Percentiles rank a stretch among this genome's conserved stretches.
Evolutionary conservation across 2,113 vertebrate species (phyloP).

Genomic region (Apeltes quadracus): DNA sequence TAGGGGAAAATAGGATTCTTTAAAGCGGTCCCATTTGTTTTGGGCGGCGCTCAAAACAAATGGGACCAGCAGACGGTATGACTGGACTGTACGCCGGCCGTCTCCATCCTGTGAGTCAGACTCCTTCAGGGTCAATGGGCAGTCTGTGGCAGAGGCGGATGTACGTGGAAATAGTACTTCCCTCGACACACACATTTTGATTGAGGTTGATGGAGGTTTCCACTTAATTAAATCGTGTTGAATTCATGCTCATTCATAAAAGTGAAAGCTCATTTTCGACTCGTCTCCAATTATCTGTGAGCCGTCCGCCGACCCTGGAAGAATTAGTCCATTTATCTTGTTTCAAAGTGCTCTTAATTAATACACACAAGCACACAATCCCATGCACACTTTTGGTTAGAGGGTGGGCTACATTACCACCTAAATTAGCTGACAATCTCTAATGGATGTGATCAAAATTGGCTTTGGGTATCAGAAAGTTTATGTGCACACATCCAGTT

Average conservation of each 20-base stretch:
- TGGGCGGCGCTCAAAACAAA: not conserved
- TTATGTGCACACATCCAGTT: not conserved
- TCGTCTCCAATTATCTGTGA: constrained; percentile 17
- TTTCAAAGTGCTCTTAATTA: constrained; percentile 55
- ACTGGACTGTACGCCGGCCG: not conserved
- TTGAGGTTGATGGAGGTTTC: constrained; percentile 14
- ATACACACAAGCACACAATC: constrained; percentile 24
- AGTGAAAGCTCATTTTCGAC: constrained; percentile 24
- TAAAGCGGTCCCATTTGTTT: not conserved
- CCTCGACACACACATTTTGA: constrained; percentile 2
- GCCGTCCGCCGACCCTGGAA: not conserved
- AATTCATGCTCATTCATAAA: constrained; percentile 20
- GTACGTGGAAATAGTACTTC: not conserved
- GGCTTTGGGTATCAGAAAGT: constrained; percentile 45
- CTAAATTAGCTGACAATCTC: constrained; percentile 49
- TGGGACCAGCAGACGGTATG: not conserved
- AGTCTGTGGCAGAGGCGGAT: not conserved
- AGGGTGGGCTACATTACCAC: constrained; percentile 14
- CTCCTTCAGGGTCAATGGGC: not conserved
- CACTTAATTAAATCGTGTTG: constrained; percentile 23
- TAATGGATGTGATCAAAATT: constrained; percentile 41
- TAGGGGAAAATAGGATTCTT: not conserved
- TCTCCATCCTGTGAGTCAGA: not conserved
- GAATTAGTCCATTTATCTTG: not conserved
- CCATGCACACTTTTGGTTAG: constrained; percentile 44